Percentiles rank a stretch among this genome's conserved stretches.
Conservation (phyloP, 2,888 invertebrate genomes). For the Julus scandinavius region DNA sequence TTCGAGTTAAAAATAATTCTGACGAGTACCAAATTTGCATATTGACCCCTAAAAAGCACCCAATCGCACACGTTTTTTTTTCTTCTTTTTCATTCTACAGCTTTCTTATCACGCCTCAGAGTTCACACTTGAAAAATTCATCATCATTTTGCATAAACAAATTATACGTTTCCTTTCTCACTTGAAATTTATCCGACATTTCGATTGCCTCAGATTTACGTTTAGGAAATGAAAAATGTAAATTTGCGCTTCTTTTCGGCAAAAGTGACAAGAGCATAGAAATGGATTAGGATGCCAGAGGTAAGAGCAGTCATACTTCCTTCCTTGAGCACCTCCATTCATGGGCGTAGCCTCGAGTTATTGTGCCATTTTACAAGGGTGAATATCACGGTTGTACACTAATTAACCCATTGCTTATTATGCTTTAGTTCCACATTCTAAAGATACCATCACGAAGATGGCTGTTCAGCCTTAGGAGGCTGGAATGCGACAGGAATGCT, state of each 20-base stretch:
- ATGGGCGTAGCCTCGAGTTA: not conserved
- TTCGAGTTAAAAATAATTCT: slow-evolving; percentile 40
- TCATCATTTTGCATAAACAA: slow-evolving; percentile 46
- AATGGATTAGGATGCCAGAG: slow-evolving; percentile 37
- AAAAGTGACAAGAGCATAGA: slow-evolving; percentile 42
- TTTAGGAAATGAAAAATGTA: slow-evolving; percentile 43
- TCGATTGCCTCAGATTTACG: slow-evolving; percentile 46
- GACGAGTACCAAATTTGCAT: not conserved
- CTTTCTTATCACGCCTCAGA: not conserved
- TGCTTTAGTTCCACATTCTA: too few species aligned
- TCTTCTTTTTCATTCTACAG: not conserved
- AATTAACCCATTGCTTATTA: too few species aligned
- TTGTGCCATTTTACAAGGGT: too few species aligned
- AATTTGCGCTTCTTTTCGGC: slow-evolving; percentile 34
- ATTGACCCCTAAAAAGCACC: slow-evolving; percentile 18
- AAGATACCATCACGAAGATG: too few species aligned
- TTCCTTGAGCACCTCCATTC: not conserved
- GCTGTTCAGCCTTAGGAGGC: too few species aligned
- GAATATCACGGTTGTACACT: too few species aligned
- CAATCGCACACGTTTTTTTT: not conserved
- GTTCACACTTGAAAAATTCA: slow-evolving; percentile 45
- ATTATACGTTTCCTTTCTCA: slow-evolving; percentile 45
- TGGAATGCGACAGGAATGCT: too few species aligned
- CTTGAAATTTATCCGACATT: slow-evolving; percentile 45
- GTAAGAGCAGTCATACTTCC: slow-evolving; percentile 24